Evolutionary conservation across 2,113 vertebrate genomes (phyloP), one percentile per base, ranked within the genome.

Genomic region (Phrynosoma blainvillii): DNA sequence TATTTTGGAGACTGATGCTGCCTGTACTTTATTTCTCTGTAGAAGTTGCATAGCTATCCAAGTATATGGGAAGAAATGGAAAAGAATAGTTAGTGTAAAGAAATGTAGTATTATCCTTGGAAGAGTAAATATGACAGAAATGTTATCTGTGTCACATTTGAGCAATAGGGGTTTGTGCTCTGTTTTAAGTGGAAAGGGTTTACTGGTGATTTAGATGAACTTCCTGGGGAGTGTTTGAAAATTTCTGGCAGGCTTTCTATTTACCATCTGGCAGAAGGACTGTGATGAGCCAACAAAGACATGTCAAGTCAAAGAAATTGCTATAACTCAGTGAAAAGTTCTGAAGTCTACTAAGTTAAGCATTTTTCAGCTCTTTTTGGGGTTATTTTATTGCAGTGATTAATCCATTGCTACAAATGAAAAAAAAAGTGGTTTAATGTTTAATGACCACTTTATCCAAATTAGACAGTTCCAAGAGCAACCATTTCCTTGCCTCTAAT

Each of bases 141-240:
- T 80, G 66, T 89, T 93, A 93, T 94, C 91, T 92, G 92, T 92
- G 94, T 92, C 92, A 93, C 89, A 92, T 94, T 93, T 92, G 92
- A 93, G 89, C 91, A 93, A 86, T 76, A 84, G 93, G 71, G 47
- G 84, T 90, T 94, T 0, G 0, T 78, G 80, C 79, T 94, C 87
- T 93, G 87, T 92, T 96, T 95, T 92, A 94, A 94, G 94, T 94
- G 93, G 89, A 94, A 95, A 94, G 91, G 89, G 76, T 82, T 88
- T 92, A 20, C 85, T 94, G 91, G 89, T 81, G 85, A 85, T 93
- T 95, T 91, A 89, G 89, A 92, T 92, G 89, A 94, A 93, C 88
- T 93, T 95, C 93, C 93, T 93, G 95, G 84, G 87, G 87, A 93
- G 88, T 21, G 79, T 88, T 93, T 93, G 93, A 92, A 89, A 92